Percentiles rank a stretch among this genome's conserved stretches.
phyloP scores from a whole-genome alignment of 2,113 vertebrate genomes.

The Corythaeola cristata region DNA sequence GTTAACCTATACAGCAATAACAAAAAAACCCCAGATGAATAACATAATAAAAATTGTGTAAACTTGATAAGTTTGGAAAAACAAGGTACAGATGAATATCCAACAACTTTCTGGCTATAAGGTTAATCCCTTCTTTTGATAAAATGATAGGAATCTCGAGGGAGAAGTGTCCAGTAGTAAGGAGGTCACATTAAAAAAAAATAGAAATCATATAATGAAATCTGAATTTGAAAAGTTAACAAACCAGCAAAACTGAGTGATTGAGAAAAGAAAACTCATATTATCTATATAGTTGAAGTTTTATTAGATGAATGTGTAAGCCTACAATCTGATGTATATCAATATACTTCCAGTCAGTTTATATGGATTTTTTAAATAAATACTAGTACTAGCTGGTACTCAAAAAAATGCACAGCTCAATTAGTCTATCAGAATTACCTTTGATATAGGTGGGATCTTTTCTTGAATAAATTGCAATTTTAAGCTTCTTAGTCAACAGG shows the following conservation, averaged over 20 bases:
- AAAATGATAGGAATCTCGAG: neutral
- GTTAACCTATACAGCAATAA: neutral
- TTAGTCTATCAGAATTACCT: neutral
- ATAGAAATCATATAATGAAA: neutral
- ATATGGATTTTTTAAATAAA: neutral
- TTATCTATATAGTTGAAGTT: neutral
- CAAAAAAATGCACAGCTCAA: neutral
- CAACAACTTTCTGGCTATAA: neutral
- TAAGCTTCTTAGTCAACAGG: neutral
- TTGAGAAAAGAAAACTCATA: neutral
- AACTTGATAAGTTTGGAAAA: neutral
- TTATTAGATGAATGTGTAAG: neutral
- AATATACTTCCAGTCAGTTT: neutral
- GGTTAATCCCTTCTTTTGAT: neutral
- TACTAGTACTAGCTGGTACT: neutral
- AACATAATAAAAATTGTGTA: neutral
- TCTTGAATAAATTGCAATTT: neutral
- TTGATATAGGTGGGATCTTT: neutral
- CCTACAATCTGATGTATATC: neutral
- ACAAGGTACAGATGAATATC: neutral
- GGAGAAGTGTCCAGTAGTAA: neutral
- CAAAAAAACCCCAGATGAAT: neutral
- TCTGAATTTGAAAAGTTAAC: neutral
- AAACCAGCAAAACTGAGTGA: neutral
- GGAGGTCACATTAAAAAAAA: neutral